phyloP scores from a whole-genome alignment of 1,140 invertebrate species.

The Mylabris phalerata region DNA sequence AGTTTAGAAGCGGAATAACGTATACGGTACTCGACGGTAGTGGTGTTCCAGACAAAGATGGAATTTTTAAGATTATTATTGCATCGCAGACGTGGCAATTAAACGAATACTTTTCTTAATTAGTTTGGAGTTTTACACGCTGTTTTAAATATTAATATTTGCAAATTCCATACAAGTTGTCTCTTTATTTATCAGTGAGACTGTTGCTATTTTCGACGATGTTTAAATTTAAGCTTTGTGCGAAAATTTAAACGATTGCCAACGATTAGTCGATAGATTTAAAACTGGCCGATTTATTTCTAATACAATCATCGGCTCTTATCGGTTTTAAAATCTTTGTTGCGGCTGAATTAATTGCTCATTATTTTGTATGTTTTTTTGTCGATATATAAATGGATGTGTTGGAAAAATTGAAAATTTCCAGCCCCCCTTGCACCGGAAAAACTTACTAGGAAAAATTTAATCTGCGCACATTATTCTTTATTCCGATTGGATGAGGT shows the following conservation, averaged over 20 bases:
- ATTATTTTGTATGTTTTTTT: too few species aligned
- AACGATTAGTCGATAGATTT: too few species aligned
- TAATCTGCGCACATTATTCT: conserved; percentile 23
- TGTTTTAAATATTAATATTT: conserved; percentile 34
- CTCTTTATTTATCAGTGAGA: not conserved
- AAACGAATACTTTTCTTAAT: conserved; percentile 36
- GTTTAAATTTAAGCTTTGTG: too few species aligned
- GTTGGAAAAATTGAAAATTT: too few species aligned
- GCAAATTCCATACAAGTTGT: conserved; percentile 4
- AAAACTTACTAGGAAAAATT: conserved; percentile 14
- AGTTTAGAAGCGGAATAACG: conserved; percentile 20
- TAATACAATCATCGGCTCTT: too few species aligned
- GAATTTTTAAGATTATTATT: conserved; percentile 18
- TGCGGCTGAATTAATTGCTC: too few species aligned
- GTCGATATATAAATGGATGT: too few species aligned
- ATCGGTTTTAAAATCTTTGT: too few species aligned
- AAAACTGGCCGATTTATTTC: too few species aligned
- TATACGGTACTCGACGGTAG: too few species aligned
- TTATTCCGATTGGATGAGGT: conserved; percentile 25
- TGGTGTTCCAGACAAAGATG: not conserved
- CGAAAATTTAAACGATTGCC: too few species aligned
- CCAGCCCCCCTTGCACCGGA: not conserved
- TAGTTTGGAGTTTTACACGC: conserved; percentile 34
- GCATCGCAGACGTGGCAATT: conserved; percentile 28
- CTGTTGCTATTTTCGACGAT: not conserved